Evolutionary conservation across 2,888 invertebrate species (phyloP).

Genomic region (Prostheceraeus crozeri): DNA sequence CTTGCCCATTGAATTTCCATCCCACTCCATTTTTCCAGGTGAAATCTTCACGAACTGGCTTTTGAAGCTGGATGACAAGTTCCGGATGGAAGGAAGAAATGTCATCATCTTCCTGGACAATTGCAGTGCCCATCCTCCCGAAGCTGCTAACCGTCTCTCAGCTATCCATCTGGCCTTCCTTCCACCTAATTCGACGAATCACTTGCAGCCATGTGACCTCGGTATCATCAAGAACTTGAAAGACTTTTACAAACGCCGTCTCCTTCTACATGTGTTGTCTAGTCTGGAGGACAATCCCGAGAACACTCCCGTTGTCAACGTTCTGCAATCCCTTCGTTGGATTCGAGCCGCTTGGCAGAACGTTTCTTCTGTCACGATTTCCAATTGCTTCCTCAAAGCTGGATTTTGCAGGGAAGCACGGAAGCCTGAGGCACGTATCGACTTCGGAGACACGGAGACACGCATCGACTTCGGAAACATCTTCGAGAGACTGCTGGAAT

Average conservation of each 20-base stretch:
- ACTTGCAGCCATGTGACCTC: conserved; percentile 5
- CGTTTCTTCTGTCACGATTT: neutral
- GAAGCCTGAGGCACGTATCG: too few relatives aligned
- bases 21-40: too few relatives aligned
- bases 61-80: neutral
- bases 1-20: too few relatives aligned
- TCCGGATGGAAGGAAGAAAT: neutral
- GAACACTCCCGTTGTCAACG: neutral
- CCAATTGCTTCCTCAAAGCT: neutral
- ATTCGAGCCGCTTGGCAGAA: neutral
- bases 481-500: too few relatives aligned
- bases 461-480: too few relatives aligned
- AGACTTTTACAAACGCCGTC: neutral
- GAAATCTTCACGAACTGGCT: neutral
- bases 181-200: neutral
- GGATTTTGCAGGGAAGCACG: too few relatives aligned
- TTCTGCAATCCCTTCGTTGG: conserved; percentile 2
- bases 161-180: neutral
- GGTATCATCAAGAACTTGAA: conserved; percentile 17
- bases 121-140: conserved; percentile 5
- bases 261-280: neutral
- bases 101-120: conserved; percentile 1
- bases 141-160: neutral
- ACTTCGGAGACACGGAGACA: too few relatives aligned
- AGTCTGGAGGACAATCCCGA: neutral